phyloP scores from a whole-genome alignment of 2,888 invertebrate species.

The Coelinius sp. region DNA sequence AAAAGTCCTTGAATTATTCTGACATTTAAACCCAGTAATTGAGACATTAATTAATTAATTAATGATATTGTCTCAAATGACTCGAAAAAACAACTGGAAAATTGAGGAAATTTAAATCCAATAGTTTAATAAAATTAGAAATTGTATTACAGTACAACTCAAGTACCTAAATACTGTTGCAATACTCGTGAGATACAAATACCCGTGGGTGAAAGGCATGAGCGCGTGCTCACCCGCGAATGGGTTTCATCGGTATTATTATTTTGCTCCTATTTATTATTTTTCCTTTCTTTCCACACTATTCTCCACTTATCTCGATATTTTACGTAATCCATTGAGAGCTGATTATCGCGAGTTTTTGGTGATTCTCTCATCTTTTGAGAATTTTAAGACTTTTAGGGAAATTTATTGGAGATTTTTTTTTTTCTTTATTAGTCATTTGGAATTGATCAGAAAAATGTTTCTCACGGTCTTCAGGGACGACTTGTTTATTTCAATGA shows the following conservation, averaged over 20 bases:
- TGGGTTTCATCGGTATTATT: slow-evolving; percentile 24
- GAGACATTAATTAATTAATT: not conserved
- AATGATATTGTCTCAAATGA: too few relatives aligned
- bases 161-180: slow-evolving; percentile 22
- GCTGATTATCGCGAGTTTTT: not conserved
- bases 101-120: not conserved
- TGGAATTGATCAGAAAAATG: too few relatives aligned
- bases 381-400: not conserved
- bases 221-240: slow-evolving; percentile 34
- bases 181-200: slow-evolving; percentile 33
- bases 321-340: not conserved
- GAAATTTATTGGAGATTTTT: too few relatives aligned
- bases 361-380: not conserved
- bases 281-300: not conserved
- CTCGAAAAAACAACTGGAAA: too few relatives aligned
- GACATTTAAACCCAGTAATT: not conserved
- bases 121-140: slow-evolving; percentile 27
- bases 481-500: slow-evolving; percentile 20
- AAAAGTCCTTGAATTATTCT: slow-evolving; percentile 15
- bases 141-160: slow-evolving; percentile 12
- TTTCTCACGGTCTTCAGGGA: slow-evolving; percentile 34
- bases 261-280: slow-evolving; percentile 29
- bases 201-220: slow-evolving; percentile 34
- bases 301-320: slow-evolving; percentile 8
- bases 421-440: too few relatives aligned